Evolutionary conservation across 2,797 vertebrate genomes (phyloP).

Genomic region (Microchirus variegatus): DNA sequence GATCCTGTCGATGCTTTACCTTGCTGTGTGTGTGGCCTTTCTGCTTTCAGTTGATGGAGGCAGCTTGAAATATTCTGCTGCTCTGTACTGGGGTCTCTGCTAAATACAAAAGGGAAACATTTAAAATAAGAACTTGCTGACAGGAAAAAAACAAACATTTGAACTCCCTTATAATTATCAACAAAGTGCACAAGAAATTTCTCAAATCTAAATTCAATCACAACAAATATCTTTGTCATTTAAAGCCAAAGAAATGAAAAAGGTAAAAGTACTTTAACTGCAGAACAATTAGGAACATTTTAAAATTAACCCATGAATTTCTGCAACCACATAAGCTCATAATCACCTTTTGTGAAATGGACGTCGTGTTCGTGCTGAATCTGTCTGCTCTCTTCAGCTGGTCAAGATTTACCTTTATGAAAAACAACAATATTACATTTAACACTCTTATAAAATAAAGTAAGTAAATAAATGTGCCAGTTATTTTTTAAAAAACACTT

Average conservation of each 20-base stretch:
- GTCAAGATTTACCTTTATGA: slow-evolving; percentile 85
- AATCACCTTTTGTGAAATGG: slow-evolving; percentile 90
- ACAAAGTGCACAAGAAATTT: too few relatives aligned
- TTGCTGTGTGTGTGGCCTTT: slow-evolving; percentile 88
- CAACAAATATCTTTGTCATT: too few relatives aligned
- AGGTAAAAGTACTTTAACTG: too few relatives aligned
- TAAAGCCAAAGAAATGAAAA: too few relatives aligned
- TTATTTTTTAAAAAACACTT: slow-evolving; percentile 52
- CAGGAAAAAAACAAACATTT: too few relatives aligned
- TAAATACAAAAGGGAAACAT: too few relatives aligned
- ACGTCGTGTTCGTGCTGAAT: slow-evolving; percentile 91
- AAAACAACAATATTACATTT: background rate
- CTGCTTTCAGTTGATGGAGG: slow-evolving; percentile 88
- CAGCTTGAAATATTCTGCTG: slow-evolving; percentile 90
- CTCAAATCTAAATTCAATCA: too few relatives aligned
- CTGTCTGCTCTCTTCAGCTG: slow-evolving; percentile 93
- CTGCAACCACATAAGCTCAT: too few relatives aligned
- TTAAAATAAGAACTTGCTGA: too few relatives aligned
- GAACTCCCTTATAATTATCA: too few relatives aligned
- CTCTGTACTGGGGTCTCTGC: slow-evolving; percentile 90
- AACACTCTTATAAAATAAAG: background rate
- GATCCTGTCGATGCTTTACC: slow-evolving; percentile 81
- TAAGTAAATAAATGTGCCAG: background rate
- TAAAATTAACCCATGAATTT: background rate
- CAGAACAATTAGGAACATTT: too few relatives aligned